Base-by-base conservation (phyloP, 2,797 vertebrate genomes). In the Microctenopoma stevenorrisi region DNA sequence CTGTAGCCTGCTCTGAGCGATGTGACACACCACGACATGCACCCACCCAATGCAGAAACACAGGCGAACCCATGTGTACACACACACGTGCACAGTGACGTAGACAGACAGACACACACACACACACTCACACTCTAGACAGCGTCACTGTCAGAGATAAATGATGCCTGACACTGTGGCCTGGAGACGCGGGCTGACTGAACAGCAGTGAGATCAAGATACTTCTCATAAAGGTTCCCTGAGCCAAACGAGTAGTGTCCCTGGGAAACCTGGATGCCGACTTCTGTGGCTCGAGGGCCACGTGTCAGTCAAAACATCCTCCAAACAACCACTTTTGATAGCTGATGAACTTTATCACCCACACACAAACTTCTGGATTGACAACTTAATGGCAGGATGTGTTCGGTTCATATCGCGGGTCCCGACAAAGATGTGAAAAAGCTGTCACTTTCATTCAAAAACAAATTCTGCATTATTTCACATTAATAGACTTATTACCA, bases 161-260 rank as follows among this genome's bases (percentile, higher is more conserved):
- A 91, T 89, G 85, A 91, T 75, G 89, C 72, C 89, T 91, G 89
- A 92, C 92, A 89, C 76, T 66, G 68, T 89, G 81, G 88, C 91
- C 88, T 76, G 88, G 80, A 91, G 93, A 85, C 82, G 83, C 56
- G 60, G 90, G 81, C 82, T 87, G 86, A 84, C 76, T 68, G 83
- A 90, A 78, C 82, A 86, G 84, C 85, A 72, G 83, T 55, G 64
- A 90, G 89, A 92, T 92, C 88, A 93, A 91, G 91, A 93, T 86
- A 89, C 87, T 90, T 80, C 86, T 89, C 85, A 91, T 87, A 92
- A 93, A 93, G 90, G 79, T 84, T 88, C 86, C 86, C 71, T 80
- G 82, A 88, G 87, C 89, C 88, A 92, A 93, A 92, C 88, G 90
- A 92, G 86, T 87, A 79, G 84, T 87, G 88, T 88, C 87, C 85